These are phyloP conservation scores for Austrofundulus limnaeus DNA, from an alignment of 2,113 vertebrate genomes.

Conservation along the genomic window DNA sequence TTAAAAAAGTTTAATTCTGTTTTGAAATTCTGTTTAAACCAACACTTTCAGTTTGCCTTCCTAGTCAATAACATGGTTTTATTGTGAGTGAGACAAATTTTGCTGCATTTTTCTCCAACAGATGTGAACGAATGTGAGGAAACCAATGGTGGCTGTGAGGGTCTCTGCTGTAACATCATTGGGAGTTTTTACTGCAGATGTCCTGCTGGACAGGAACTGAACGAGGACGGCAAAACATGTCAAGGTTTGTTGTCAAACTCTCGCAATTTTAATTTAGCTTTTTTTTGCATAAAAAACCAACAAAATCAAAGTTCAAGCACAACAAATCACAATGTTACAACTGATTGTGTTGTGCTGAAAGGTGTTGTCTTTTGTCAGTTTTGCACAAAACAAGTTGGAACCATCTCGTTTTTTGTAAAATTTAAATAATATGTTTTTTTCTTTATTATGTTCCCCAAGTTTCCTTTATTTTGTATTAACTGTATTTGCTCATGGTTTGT, in stretches of 20 bases:
- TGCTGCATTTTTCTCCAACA: constrained; percentile 48
- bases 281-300: too few species aligned
- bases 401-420: too few species aligned
- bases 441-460: too few species aligned
- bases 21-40: neutral
- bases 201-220: constrained; percentile 71
- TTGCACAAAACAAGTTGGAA: too few species aligned
- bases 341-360: too few species aligned
- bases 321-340: too few species aligned
- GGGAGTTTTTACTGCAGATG: constrained; percentile 87
- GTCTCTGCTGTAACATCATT: constrained; percentile 81
- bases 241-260: constrained; percentile 66
- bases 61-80: too few species aligned
- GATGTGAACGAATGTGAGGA: constrained; percentile 82
- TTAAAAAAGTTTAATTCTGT: too few species aligned
- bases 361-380: too few species aligned
- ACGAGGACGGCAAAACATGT: constrained; percentile 78
- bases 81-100: neutral
- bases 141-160: constrained; percentile 80
- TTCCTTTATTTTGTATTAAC: neutral
- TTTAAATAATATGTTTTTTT: too few species aligned
- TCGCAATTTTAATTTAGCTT: too few species aligned
- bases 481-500: neutral
- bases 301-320: too few species aligned
- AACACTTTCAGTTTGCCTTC: neutral